Percentiles rank a stretch among this genome's conserved stretches.
Evolutionary conservation across 2,113 vertebrate species (phyloP).

Genomic region (Micronycteris hirsuta): DNA sequence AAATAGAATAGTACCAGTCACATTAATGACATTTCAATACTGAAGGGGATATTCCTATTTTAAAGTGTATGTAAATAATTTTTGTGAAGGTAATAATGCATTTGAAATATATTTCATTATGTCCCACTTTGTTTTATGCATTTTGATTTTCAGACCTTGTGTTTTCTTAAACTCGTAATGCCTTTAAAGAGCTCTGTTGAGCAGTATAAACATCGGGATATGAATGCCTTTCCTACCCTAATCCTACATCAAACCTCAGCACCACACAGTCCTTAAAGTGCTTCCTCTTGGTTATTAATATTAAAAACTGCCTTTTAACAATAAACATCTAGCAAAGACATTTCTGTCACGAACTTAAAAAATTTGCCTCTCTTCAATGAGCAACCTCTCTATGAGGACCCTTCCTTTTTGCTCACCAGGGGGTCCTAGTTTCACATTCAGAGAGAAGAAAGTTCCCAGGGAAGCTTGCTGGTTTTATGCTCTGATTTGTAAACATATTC

Average conservation of each 20-base stretch:
- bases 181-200: background rate
- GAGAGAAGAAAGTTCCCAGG: background rate
- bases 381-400: background rate
- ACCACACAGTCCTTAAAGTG: background rate
- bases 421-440: background rate
- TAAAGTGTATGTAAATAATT: background rate
- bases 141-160: background rate
- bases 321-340: background rate
- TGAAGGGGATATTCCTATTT: background rate
- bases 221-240: background rate
- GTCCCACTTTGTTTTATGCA: background rate
- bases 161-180: background rate
- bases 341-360: background rate
- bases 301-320: background rate
- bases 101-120: background rate
- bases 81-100: constrained; percentile 3
- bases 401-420: background rate
- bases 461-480: background rate
- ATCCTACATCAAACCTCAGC: background rate
- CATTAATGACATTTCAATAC: background rate
- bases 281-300: background rate
- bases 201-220: background rate
- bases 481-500: background rate
- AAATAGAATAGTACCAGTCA: background rate
- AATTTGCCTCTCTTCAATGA: constrained; percentile 3